Evolutionary conservation across 1,140 invertebrate genomes (phyloP).

Genomic region (Pseudachorutes palmiensis): DNA sequence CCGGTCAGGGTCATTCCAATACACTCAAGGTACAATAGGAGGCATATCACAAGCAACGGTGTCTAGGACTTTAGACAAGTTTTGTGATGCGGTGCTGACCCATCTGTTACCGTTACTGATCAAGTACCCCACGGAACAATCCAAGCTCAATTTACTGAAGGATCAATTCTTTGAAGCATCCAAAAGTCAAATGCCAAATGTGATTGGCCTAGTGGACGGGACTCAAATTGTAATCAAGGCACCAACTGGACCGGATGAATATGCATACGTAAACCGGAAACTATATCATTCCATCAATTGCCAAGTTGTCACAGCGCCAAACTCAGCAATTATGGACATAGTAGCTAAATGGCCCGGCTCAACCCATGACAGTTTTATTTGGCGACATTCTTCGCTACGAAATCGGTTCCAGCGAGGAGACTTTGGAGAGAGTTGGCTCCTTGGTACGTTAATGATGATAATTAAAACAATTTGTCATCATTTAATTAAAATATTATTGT

Average conservation of each 20-base stretch:
- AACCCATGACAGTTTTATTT: slow-evolving; percentile 39
- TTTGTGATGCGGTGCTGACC: background rate
- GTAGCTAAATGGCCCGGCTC: slow-evolving; percentile 42
- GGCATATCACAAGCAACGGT: slow-evolving; percentile 18
- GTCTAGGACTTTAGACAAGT: slow-evolving; percentile 7
- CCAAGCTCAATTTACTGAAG: background rate
- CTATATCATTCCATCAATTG: slow-evolving; percentile 34
- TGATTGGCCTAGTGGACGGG: slow-evolving; percentile 38
- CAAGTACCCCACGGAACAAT: slow-evolving; percentile 2
- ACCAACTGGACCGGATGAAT: slow-evolving; percentile 21
- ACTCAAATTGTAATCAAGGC: slow-evolving; percentile 37
- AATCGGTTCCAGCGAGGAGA: background rate
- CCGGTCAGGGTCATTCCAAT: slow-evolving; percentile 26
- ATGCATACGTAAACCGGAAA: slow-evolving; percentile 14
- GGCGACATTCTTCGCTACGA: slow-evolving; percentile 6
- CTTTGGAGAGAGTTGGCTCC: slow-evolving; percentile 8
- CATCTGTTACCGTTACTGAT: background rate
- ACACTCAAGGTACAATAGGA: slow-evolving; percentile 2
- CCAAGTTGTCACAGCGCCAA: slow-evolving; percentile 42
- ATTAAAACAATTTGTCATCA: slow-evolving; percentile 4
- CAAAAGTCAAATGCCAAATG: slow-evolving; percentile 16
- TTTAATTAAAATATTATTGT: background rate
- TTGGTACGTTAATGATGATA: slow-evolving; percentile 9
- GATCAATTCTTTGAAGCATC: slow-evolving; percentile 7
- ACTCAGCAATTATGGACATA: slow-evolving; percentile 41